Conservation (phyloP, 1,140 invertebrate species). For the Drosophila ananassae region DNA sequence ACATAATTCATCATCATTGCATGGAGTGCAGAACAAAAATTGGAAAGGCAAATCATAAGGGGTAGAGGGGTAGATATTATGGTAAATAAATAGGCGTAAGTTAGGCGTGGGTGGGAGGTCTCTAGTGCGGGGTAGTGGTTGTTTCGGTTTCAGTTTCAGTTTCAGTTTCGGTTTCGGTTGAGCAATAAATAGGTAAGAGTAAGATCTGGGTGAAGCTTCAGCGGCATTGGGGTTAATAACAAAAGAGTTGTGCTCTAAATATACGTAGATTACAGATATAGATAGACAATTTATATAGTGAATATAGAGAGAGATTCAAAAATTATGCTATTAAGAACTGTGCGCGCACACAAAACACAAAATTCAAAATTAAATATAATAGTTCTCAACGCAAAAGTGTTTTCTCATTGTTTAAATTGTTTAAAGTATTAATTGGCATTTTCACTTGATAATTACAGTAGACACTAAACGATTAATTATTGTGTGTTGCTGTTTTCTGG, state of each 20-base stretch:
- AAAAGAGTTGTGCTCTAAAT: constrained; percentile 56
- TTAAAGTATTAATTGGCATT: constrained; percentile 65
- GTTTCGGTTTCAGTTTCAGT: constrained; percentile 16
- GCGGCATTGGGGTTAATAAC: constrained; percentile 69
- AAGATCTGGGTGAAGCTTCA: constrained; percentile 44
- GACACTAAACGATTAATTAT: constrained; percentile 68
- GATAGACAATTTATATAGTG: constrained; percentile 34
- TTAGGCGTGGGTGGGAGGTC: neutral
- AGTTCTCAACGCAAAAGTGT: constrained; percentile 44
- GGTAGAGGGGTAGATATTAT: constrained; percentile 45
- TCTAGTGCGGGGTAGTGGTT: neutral
- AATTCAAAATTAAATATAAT: constrained; percentile 30
- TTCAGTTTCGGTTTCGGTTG: constrained; percentile 16
- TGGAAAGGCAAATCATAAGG: constrained; percentile 35
- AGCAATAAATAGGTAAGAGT: constrained; percentile 31
- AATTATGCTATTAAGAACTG: constrained; percentile 65
- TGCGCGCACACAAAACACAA: constrained; percentile 59
- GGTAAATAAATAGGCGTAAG: constrained; percentile 18
- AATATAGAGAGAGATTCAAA: constrained; percentile 28
- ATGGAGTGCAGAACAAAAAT: constrained; percentile 32
- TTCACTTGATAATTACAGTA: constrained; percentile 66
- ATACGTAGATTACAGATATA: constrained; percentile 29
- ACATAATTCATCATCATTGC: constrained; percentile 57
- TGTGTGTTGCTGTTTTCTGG: constrained; percentile 24
- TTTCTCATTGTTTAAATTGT: constrained; percentile 39